Conservation (phyloP, 2,113 vertebrate species). For the Cercopithecus mona region DNA sequence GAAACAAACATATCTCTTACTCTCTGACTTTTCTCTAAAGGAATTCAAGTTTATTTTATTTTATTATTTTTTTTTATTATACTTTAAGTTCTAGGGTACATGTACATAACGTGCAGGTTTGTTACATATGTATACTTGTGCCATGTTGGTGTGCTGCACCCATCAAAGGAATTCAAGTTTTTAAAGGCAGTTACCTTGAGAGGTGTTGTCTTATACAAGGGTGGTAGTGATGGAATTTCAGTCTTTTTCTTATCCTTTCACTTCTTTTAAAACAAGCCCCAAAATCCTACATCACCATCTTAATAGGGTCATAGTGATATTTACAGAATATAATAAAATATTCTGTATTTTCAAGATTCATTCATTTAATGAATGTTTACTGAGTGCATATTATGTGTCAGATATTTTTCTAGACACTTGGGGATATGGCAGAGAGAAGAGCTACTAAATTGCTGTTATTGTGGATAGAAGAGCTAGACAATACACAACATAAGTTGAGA, state of each 20-base stretch:
- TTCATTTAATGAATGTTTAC: not conserved
- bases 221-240: not conserved
- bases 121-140: too few relatives aligned
- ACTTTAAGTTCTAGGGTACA: too few relatives aligned
- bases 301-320: not conserved
- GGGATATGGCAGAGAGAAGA: not conserved
- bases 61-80: too few relatives aligned
- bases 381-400: not conserved
- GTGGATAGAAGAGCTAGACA: not conserved
- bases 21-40: not conserved
- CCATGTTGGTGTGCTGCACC: too few relatives aligned
- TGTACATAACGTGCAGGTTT: too few relatives aligned
- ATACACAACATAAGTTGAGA: not conserved
- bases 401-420: not conserved
- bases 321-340: not conserved
- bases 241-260: not conserved
- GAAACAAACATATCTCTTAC: not conserved
- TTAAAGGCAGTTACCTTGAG: not conserved
- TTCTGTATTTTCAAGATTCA: not conserved
- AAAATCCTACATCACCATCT: not conserved
- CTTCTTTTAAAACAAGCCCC: slow-evolving; percentile 27
- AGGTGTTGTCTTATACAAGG: not conserved
- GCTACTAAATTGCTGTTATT: not conserved
- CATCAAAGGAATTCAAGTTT: not conserved
- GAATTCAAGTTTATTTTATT: not conserved